Evolutionary conservation across 2,888 invertebrate genomes (phyloP).

Genomic region (Gandaritis pyraliata): DNA sequence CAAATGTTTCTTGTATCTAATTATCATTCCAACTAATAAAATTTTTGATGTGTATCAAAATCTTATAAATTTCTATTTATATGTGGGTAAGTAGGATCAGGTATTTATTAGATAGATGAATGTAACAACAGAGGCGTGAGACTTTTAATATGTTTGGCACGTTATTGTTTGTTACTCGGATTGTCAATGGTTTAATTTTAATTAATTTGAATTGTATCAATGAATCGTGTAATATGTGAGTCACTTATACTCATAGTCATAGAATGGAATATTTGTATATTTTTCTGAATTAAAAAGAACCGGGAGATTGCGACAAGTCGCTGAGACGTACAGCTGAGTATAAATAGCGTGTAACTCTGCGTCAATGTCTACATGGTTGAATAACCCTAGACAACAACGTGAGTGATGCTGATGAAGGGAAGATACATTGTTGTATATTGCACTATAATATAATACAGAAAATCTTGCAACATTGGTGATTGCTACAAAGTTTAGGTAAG

Average conservation of each 20-base stretch:
- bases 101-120: background rate
- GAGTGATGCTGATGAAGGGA: conserved; percentile 27
- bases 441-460: background rate
- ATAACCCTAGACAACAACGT: conserved; percentile 62
- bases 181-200: conserved; percentile 1
- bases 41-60: background rate
- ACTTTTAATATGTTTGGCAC: background rate
- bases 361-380: conserved; percentile 62
- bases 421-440: conserved; percentile 15
- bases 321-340: conserved; percentile 46
- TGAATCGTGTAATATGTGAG: conserved; percentile 1
- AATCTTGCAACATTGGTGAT: background rate
- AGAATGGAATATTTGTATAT: conserved; percentile 13
- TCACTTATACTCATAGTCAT: background rate
- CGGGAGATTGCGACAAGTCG: conserved; percentile 44
- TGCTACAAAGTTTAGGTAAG: background rate
- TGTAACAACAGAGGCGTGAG: background rate
- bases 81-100: background rate
- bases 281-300: conserved; percentile 40
- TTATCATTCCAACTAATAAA: conserved; percentile 7
- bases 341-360: conserved; percentile 52
- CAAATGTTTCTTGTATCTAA: conserved; percentile 20
- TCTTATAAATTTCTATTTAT: background rate
- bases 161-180: background rate
- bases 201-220: background rate